A percentile compares a stretch with the other conserved stretches of the same genome.
phyloP scores from a whole-genome alignment of 1,140 invertebrate genomes.

The Ooceraea biroi region DNA sequence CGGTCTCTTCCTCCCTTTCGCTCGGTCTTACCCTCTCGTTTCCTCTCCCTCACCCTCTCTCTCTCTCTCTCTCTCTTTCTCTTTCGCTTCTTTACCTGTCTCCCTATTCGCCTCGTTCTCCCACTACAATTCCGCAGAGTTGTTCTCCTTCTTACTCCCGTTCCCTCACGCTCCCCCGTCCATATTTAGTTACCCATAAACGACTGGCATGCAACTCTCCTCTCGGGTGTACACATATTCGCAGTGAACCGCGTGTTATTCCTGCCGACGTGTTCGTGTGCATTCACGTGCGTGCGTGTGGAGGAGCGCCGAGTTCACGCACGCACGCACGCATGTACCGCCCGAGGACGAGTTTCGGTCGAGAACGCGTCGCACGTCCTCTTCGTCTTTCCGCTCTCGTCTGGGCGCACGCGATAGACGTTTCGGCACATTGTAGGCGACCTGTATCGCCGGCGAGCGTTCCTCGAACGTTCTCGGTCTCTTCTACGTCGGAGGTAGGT shows the following conservation, averaged over 20 bases:
- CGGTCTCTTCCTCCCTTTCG: constrained; percentile 25
- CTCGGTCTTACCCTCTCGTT: constrained; percentile 14
- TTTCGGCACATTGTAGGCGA: constrained; percentile 24
- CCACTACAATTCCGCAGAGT: constrained; percentile 10
- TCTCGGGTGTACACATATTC: constrained; percentile 55
- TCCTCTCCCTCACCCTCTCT: background rate
- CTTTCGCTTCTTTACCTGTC: constrained; percentile 10
- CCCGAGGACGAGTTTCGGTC: constrained; percentile 38
- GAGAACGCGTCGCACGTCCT: constrained; percentile 24
- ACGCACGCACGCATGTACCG: constrained; percentile 29
- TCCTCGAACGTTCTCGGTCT: background rate
- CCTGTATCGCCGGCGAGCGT: background rate
- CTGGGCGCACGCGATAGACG: constrained; percentile 1
- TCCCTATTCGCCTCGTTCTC: constrained; percentile 34
- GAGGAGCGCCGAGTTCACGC: constrained; percentile 12
- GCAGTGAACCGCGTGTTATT: constrained; percentile 49
- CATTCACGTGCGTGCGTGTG: background rate
- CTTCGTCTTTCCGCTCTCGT: constrained; percentile 3
- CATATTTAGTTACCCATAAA: constrained; percentile 55
- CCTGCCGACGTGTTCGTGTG: constrained; percentile 53
- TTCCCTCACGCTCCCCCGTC: background rate
- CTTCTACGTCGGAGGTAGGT: no score
- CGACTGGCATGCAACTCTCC: constrained; percentile 47
- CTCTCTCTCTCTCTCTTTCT: background rate
- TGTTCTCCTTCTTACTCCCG: constrained; percentile 38